Evolutionary conservation across 2,113 vertebrate species (phyloP).

Genomic region (Nibea coibor): DNA sequence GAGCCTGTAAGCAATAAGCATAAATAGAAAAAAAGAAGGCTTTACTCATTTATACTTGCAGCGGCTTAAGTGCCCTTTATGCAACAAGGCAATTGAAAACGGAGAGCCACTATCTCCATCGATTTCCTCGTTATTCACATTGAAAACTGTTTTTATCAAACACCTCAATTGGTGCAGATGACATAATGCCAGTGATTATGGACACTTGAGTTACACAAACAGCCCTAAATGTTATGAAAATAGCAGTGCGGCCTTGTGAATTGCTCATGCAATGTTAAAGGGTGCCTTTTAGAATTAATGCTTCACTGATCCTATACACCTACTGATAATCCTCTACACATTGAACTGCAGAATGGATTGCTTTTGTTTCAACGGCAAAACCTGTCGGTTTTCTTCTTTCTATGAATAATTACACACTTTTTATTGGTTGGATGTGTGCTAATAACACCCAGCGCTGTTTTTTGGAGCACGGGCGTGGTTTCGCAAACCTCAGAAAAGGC

Average conservation of each 20-base stretch:
- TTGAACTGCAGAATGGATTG: too few species aligned
- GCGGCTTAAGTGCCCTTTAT: constrained; percentile 2
- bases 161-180: background rate
- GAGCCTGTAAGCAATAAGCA: too few species aligned
- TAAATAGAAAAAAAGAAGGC: too few species aligned
- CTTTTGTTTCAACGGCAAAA: too few species aligned
- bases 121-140: background rate
- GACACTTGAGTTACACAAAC: background rate
- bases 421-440: too few species aligned
- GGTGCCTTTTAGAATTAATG: background rate
- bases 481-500: too few species aligned
- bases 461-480: too few species aligned
- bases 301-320: too few species aligned
- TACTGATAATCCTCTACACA: too few species aligned
- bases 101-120: background rate
- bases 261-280: background rate
- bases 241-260: background rate
- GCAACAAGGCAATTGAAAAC: background rate
- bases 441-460: too few species aligned
- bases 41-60: constrained; percentile 2
- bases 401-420: too few species aligned
- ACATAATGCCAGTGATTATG: background rate
- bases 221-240: background rate
- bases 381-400: background rate
- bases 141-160: background rate